Evolutionary conservation across 1,140 invertebrate genomes (phyloP), one percentile per base, ranked within the genome.

Genomic region (Camponotus floridanus): DNA sequence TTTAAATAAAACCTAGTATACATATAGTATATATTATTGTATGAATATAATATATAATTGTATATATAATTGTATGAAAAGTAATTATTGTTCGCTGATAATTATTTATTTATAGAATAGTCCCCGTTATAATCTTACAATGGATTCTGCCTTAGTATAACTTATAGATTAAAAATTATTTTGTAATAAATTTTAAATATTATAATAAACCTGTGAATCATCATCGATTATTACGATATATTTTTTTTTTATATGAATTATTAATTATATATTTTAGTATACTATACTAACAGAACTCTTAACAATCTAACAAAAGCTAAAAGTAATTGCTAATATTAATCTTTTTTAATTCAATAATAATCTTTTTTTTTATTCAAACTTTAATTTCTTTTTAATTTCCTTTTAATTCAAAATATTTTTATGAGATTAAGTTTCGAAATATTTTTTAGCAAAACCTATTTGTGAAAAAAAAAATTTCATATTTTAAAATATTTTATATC

Each of bases 31-130:
- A 51, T 51, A 51, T 5, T 15, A 1, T 26, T 26, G 26, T 26
- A 26, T 26, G 26, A 26, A 26, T 26, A 26, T 26, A 26, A 26
- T 26, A 26, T 26, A 26, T 26, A 26, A 26, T 26, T 26, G 26
- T 26, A 26, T 26, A 26, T 26, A 26, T 26, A 26, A 26, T 26
- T 26, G 26, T 51, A 51, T 18, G 15, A 42, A 33, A 31, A 62
- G 15, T 31, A 62, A 62, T 15, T 61, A 26, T 61, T 42, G 8
- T n/a, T 80, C 0, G 2, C 39, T 6, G 4, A 80, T 57, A 80
- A 8, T 70, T 57, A 70, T 80, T 70, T 70, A 59, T 59, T 57
- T 79, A 62, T 61, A 78, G 3, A 33, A 62, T 76, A 45, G 45
- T 65, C 2, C 15, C 1, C 11, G 0, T 8, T 68, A 39, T 80